A percentile compares a stretch with the other conserved stretches of the same genome.
phyloP scores from a whole-genome alignment of 2,113 vertebrate species.

The Recurvirostra avosetta region DNA sequence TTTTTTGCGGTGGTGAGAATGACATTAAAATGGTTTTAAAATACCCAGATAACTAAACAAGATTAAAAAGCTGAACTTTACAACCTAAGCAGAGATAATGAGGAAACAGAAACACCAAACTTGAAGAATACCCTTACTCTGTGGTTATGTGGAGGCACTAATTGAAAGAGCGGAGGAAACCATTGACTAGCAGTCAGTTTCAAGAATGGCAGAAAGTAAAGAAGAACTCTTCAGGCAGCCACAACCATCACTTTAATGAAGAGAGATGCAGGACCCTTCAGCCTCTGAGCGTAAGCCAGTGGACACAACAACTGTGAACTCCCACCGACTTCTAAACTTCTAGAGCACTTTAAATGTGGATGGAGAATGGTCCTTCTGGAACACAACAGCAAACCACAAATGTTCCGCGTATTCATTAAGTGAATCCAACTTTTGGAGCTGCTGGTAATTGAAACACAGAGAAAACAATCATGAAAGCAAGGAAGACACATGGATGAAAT shows the following conservation, averaged over 20 bases:
- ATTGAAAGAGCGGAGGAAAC: not conserved
- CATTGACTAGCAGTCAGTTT: not conserved
- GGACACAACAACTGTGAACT: not conserved
- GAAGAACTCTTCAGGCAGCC: not conserved
- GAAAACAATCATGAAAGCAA: not conserved
- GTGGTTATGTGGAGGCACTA: not conserved
- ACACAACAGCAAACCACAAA: not conserved
- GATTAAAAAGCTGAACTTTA: not conserved
- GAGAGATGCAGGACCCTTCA: not conserved
- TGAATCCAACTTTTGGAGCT: not conserved
- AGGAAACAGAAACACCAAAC: not conserved
- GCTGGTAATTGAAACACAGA: not conserved
- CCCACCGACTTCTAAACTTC: not conserved
- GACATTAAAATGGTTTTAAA: constrained; percentile 34
- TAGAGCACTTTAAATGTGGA: rapidly evolving
- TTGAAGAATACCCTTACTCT: not conserved
- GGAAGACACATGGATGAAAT: not conserved
- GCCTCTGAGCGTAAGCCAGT: not conserved
- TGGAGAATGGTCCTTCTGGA: not conserved
- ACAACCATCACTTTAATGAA: not conserved
- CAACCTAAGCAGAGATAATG: not conserved
- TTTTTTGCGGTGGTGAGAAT: constrained; percentile 17
- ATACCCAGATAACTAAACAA: constrained; percentile 27
- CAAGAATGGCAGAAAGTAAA: not conserved
- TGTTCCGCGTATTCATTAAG: not conserved